Base-by-base conservation (phyloP, 2,113 vertebrate species). In the Callionymus lyra region DNA sequence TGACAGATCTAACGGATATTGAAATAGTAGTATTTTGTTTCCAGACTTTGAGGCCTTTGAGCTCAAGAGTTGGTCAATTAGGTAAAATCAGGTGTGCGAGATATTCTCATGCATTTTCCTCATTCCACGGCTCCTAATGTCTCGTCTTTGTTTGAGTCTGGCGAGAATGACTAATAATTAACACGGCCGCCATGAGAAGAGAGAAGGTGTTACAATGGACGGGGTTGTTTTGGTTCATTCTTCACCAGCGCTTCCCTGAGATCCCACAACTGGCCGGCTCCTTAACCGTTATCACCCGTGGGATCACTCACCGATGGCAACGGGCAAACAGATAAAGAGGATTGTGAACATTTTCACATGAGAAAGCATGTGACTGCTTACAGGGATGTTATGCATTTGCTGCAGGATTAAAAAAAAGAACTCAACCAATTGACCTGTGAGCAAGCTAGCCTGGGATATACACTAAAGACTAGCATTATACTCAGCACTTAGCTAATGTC, bases 211-310 rank as follows among this genome's bases (percentile, higher is more conserved):
- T 57, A 86, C 86, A 87, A 88, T 86, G 70, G 79, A 62, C 33
- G 66, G 47, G 52, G 63, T 85, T 89, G 85, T 86, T 82, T 66
- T 56, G 57, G 62, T 53, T 48, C 14, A 21, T 42, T 56, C 62
- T 37, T 59, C 50, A 68, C 60, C 61, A 67, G 70, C 63, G 42
- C 44, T 65, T 74, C 74, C 77, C 21, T 81, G 63, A 54, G 63
- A 74, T 74, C n/a, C n/a, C n/a, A n/a, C 71, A 81, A 81, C 78
- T 82, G 75, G 71, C 51, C 44, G 32, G 48, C 51, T 51, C 42
- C 82, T 85, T 86, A 85, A 83, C 82, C 76, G 77, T 61, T 74
- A 59, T 77, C 71, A 79, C 83, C 83, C 45, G 78, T 47, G 31
- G 33, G 44, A 71, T 74, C 49, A 59, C 70, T 60, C 65, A 74